Base-by-base conservation (phyloP, 1,140 invertebrate genomes). In the Euwallacea similis region DNA sequence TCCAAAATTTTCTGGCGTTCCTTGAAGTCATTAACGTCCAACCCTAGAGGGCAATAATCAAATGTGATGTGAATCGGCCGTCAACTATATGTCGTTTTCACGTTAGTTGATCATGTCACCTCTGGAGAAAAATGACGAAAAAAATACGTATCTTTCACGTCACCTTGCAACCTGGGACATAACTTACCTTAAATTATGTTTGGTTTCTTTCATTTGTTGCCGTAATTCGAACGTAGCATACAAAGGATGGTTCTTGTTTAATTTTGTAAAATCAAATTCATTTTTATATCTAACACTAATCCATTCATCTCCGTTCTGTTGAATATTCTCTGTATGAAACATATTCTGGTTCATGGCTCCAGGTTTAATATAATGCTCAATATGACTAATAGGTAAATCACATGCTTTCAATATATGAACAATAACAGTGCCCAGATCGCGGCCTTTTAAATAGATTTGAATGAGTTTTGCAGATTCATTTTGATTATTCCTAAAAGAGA, bases 301-400 rank as follows among this genome's bases (percentile, higher is more conserved):
- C 54, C 61, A 71, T 64, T 64, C 61, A 16, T 66, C 59, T 61
- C 41, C 61, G n/a, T 66, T 41, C 10, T 66, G 15, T 7, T 59
- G 13, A 21, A 62, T 66, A 54, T 66, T 62, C 60, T 66, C 56
- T 10, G 47, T 47, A 55, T 13, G 11, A 66, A 66, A 58, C 44
- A 8, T 6, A 13, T 4, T 11, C 7, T 42, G 42, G 44, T 59
- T 42, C 44, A 67, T 16, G 15, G 41, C 60, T 74, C 78, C 68
- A 71, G 76, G 47, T 75, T 81, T 33, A 0, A 63, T 15, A 43
- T 93, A 87, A 80, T 87, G 91, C 76, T 95, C 91, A 2, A 95
- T 83, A 82, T 93, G 95, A 13, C 90, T 90, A 42, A 93, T 94
- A 16, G 93, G 88, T 50, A 96, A 85, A 80, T 92, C 88, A 82